Percentiles rank a stretch among this genome's conserved stretches.
phyloP scores from a whole-genome alignment of 2,113 vertebrate genomes.

The Columba livia region DNA sequence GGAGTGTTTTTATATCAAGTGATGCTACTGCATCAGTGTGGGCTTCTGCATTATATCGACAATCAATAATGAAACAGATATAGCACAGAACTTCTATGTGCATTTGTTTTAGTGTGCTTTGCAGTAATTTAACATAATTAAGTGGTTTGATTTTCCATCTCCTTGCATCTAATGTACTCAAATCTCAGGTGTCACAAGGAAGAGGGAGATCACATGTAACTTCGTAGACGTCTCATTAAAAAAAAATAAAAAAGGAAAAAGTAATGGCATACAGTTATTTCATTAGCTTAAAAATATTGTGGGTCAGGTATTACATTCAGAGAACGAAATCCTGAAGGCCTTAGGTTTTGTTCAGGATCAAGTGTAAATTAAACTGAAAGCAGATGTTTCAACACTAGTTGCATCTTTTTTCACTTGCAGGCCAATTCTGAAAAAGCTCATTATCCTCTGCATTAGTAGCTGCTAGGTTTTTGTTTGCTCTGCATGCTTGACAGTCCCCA shows the following conservation, averaged over 20 bases:
- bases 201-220: background rate
- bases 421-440: accelerated
- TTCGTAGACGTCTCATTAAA: background rate
- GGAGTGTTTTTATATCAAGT: background rate
- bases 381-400: background rate
- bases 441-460: background rate
- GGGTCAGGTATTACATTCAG: background rate
- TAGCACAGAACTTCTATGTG: background rate
- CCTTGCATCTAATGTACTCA: background rate
- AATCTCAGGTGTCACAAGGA: background rate
- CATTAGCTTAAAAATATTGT: background rate
- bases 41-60: background rate
- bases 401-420: background rate
- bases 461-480: background rate
- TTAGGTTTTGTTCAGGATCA: background rate
- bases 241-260: background rate
- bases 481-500: background rate
- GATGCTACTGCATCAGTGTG: accelerated
- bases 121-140: background rate
- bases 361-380: background rate
- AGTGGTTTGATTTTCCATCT: background rate
- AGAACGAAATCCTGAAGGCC: background rate
- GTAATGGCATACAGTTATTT: background rate
- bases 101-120: background rate
- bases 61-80: background rate